phyloP scores from a whole-genome alignment of 2,113 vertebrate genomes.

The Micromys minutus region DNA sequence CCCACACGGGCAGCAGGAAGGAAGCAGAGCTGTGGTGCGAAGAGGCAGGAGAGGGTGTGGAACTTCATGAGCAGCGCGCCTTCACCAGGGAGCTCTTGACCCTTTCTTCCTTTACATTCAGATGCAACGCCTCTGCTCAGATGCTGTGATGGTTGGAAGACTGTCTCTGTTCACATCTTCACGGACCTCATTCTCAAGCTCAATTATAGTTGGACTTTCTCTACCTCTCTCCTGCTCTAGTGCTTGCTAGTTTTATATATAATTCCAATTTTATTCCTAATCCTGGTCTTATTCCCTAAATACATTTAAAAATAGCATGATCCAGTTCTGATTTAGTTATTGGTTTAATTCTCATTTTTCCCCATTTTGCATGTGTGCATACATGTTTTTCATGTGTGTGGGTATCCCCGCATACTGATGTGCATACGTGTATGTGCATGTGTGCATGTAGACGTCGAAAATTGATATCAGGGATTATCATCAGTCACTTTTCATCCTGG shows the following conservation, averaged over 20 bases:
- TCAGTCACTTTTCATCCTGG: background rate
- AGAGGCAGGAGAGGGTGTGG: background rate
- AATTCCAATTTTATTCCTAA: background rate
- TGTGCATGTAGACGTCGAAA: background rate
- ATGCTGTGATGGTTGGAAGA: background rate
- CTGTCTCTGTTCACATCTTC: background rate
- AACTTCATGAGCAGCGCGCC: fast-evolving
- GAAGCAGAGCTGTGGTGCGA: background rate
- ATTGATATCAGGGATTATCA: background rate
- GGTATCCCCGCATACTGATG: background rate
- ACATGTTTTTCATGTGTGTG: too few species aligned
- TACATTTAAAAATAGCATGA: background rate
- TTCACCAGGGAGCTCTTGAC: background rate
- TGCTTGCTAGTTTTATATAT: background rate
- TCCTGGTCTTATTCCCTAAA: background rate
- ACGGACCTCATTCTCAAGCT: background rate
- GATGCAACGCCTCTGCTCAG: fast-evolving
- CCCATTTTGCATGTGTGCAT: background rate
- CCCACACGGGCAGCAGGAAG: background rate
- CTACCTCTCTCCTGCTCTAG: fast-evolving
- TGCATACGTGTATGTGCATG: background rate
- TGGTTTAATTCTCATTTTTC: background rate
- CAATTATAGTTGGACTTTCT: fast-evolving
- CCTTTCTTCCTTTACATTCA: background rate
- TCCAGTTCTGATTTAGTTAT: background rate